A percentile compares a stretch with the other conserved stretches of the same genome.
These are phyloP conservation scores for Drosophila bunnanda DNA, from an alignment of 2,888 invertebrate genomes.

Conservation along the genomic window DNA sequence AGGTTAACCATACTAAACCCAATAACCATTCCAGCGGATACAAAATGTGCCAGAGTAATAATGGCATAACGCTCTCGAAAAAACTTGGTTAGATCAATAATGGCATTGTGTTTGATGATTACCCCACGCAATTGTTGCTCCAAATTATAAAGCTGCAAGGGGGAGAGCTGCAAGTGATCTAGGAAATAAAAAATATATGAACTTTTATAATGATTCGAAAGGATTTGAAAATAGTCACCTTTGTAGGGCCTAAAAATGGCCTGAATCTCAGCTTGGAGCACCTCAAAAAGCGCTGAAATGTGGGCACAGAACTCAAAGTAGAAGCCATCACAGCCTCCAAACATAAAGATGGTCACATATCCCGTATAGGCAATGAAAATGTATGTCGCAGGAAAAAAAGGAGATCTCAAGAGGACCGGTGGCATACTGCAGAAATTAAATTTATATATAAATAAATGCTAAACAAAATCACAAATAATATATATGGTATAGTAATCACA, in stretches of 20 bases:
- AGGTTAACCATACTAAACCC: slow-evolving; percentile 74
- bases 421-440: slow-evolving; percentile 65
- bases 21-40: slow-evolving; percentile 77
- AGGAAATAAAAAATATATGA: too few species aligned
- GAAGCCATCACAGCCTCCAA: slow-evolving; percentile 76
- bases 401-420: slow-evolving; percentile 33
- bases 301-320: slow-evolving; percentile 78
- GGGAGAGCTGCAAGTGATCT: slow-evolving; percentile 42
- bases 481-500: background rate
- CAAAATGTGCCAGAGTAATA: slow-evolving; percentile 77
- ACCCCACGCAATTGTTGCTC: slow-evolving; percentile 54
- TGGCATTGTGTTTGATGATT: slow-evolving; percentile 67
- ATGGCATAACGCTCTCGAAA: slow-evolving; percentile 67
- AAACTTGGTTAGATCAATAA: slow-evolving; percentile 62
- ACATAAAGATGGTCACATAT: slow-evolving; percentile 77
- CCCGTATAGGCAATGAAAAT: slow-evolving; percentile 76
- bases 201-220: background rate
- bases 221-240: slow-evolving; percentile 4
- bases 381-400: slow-evolving; percentile 68
- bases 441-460: background rate
- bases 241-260: slow-evolving; percentile 50
- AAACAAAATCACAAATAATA: background rate
- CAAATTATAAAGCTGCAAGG: slow-evolving; percentile 26
- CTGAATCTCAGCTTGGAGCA: slow-evolving; percentile 59
- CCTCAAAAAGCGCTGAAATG: slow-evolving; percentile 58